Evolutionary conservation across 2,113 vertebrate genomes (phyloP).

Genomic region (Rhinoderma darwinii): DNA sequence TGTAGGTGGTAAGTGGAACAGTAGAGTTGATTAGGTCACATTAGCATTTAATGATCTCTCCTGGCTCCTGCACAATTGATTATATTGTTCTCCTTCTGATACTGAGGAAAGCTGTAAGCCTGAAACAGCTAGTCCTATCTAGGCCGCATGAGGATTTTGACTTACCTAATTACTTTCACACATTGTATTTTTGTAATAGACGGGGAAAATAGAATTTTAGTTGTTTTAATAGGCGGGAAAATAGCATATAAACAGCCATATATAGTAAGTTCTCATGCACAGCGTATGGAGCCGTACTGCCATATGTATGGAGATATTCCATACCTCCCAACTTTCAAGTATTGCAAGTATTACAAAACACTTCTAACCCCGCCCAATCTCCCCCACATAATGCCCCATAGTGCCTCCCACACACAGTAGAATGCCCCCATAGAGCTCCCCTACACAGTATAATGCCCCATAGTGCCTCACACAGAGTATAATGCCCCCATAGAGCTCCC

Average conservation of each 20-base stretch:
- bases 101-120: not conserved
- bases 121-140: not conserved
- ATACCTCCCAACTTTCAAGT: too few relatives aligned
- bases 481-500: too few relatives aligned
- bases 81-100: conserved; percentile 40
- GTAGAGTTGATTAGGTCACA: conserved; percentile 39
- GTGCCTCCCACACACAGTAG: too few relatives aligned
- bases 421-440: too few relatives aligned
- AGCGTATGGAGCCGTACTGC: not conserved
- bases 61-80: conserved; percentile 42
- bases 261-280: not conserved
- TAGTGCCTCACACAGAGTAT: too few relatives aligned
- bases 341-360: too few relatives aligned
- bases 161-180: conserved; percentile 12
- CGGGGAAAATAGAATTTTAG: not conserved
- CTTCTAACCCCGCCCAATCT: too few relatives aligned
- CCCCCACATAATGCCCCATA: too few relatives aligned
- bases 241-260: not conserved
- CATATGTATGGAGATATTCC: too few relatives aligned
- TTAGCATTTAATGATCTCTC: conserved; percentile 45
- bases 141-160: not conserved
- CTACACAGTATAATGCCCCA: too few relatives aligned
- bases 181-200: not conserved
- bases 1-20: conserved; percentile 45
- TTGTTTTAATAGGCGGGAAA: not conserved